These are phyloP conservation scores for Dorcus parallelipipedus DNA, from an alignment of 2,888 invertebrate species.

Conservation along the genomic window DNA sequence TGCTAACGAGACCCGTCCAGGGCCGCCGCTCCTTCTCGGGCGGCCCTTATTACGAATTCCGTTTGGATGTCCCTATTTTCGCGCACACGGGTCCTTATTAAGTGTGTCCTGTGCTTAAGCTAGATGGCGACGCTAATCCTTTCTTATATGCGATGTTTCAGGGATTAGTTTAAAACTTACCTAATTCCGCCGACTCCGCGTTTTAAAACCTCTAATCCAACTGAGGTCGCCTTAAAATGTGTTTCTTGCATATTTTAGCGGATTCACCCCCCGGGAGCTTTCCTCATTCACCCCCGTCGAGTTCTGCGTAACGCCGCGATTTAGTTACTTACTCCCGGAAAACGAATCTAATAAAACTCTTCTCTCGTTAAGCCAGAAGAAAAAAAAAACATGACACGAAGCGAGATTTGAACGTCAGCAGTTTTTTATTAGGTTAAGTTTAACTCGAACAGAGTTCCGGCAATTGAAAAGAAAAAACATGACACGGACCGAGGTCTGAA, in stretches of 20 bases:
- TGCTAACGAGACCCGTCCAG: too few relatives aligned
- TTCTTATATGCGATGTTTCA: slow-evolving; percentile 32
- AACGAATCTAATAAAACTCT: not conserved
- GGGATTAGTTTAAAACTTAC: slow-evolving; percentile 34
- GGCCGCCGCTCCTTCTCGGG: too few relatives aligned
- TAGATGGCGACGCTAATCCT: slow-evolving; percentile 26
- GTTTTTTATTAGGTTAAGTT: too few relatives aligned
- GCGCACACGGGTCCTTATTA: slow-evolving; percentile 6
- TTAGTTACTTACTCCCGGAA: not conserved
- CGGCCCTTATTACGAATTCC: not conserved
- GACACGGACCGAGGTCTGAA: too few relatives aligned
- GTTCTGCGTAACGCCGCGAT: not conserved
- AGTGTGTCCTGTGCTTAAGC: slow-evolving; percentile 12
- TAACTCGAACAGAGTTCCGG: too few relatives aligned
- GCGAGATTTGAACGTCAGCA: too few relatives aligned
- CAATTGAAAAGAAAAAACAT: too few relatives aligned
- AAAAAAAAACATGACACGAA: too few relatives aligned
- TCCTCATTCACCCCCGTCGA: not conserved
- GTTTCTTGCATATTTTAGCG: slow-evolving; percentile 33
- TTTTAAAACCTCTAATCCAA: slow-evolving; percentile 35
- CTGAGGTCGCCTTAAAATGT: slow-evolving; percentile 33
- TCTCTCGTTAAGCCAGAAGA: not conserved
- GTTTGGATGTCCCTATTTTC: not conserved
- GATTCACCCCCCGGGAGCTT: slow-evolving; percentile 9
- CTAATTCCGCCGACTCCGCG: slow-evolving; percentile 29